phyloP scores from a whole-genome alignment of 2,797 vertebrate species.

The Gymnoscopelus braueri region DNA sequence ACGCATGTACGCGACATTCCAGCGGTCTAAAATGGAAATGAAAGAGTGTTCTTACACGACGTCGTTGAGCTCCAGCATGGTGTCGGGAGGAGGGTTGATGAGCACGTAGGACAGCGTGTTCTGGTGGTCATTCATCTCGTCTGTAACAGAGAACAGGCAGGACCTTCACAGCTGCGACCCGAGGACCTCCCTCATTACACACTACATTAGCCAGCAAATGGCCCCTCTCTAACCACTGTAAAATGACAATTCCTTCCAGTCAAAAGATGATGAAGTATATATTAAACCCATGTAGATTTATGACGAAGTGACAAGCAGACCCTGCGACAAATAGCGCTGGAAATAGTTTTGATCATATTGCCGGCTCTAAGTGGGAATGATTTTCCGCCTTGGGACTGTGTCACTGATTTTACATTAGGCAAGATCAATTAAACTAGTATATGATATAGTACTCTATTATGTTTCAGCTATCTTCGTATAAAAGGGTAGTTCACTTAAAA shows the following conservation, averaged over 20 bases:
- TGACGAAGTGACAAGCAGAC: neutral
- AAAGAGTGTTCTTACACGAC: slow-evolving; percentile 85
- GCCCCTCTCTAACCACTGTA: slow-evolving; percentile 22
- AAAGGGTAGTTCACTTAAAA: too few relatives aligned
- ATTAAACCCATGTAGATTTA: neutral
- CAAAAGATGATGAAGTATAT: too few relatives aligned
- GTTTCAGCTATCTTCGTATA: too few relatives aligned
- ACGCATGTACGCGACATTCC: too few relatives aligned
- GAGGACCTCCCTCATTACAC: slow-evolving; percentile 31
- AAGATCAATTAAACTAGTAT: neutral
- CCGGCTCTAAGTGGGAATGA: neutral
- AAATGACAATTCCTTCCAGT: slow-evolving; percentile 6
- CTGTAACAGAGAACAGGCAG: slow-evolving; percentile 74
- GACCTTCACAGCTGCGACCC: slow-evolving; percentile 44
- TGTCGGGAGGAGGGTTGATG: slow-evolving; percentile 96
- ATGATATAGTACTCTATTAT: too few relatives aligned
- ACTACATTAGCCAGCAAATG: slow-evolving; percentile 44
- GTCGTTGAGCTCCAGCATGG: slow-evolving; percentile 93
- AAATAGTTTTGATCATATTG: too few relatives aligned
- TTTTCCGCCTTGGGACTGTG: slow-evolving; percentile 18
- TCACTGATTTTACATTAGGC: slow-evolving; percentile 4
- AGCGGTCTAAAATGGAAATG: too few relatives aligned
- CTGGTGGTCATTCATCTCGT: slow-evolving; percentile 98
- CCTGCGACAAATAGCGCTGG: too few relatives aligned
- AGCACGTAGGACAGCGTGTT: slow-evolving; percentile 97